Evolutionary conservation across 2,888 invertebrate genomes (phyloP), one percentile per base, ranked within the genome.

Genomic region (Tetranychus truncatus): DNA sequence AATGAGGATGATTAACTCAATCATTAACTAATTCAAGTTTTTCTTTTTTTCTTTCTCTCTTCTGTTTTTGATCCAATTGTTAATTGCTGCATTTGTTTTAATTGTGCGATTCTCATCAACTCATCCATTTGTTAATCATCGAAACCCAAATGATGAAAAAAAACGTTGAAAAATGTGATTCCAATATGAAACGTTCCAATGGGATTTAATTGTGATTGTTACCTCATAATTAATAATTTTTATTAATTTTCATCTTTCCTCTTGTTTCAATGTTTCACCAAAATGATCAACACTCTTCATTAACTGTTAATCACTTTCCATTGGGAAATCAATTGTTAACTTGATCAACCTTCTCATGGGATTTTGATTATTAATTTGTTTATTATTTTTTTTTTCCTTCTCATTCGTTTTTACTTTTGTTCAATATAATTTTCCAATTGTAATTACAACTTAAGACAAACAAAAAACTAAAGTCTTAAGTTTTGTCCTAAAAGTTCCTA

Each of bases 401-500:
- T 24, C 24, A 24, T 2, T 24, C 2, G 24, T 24, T 24, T 24
- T 24, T n/a, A n/a, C n/a, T n/a, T n/a, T n/a, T n/a, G n/a, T n/a
- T n/a, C n/a, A 24, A 24, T 24, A 24, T 24, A 1, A 24, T 24
- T 24, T 34, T 34, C 5, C 34, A 34, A 34, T 34, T 34, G 34
- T 34, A 34, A 34, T 34, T 34, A 34, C 5, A 34, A 34, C 34
- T 34, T 9, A 55, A 55, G 15, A 15, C 15, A 15, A 55, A n/a
- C n/a, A n/a, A n/a, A n/a, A n/a, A 55, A 55, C 7, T 3, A 3
- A 55, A n/a, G n/a, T 15, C 55, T 55, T 55, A 55, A 55, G 55
- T 55, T 55, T 15, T 83, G n/a, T 83, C 82, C 85, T 86, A 80
- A 87, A 87, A 81, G 85, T 86, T 78, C 88, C 88, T 76, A 86